A percentile compares a stretch with the other conserved stretches of the same genome.
These are phyloP conservation scores for Brachynemurus nebulosus DNA, from an alignment of 2,888 invertebrate species.

Conservation along the genomic window DNA sequence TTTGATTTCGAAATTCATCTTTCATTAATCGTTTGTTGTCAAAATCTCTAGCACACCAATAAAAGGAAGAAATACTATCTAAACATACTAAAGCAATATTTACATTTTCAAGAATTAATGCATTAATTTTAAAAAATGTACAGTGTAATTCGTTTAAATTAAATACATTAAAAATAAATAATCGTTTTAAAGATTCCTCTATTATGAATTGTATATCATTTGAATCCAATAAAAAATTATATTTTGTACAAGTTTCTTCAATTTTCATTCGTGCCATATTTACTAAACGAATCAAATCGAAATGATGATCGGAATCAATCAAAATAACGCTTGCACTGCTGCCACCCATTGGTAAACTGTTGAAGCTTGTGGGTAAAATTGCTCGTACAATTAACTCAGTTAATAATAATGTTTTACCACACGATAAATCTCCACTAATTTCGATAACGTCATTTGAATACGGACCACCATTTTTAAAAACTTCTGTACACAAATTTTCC, in stretches of 20 bases:
- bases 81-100: slow-evolving; percentile 33
- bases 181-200: slow-evolving; percentile 25
- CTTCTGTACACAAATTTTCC: slow-evolving; percentile 14
- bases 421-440: slow-evolving; percentile 32
- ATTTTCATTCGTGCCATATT: slow-evolving; percentile 27
- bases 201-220: slow-evolving; percentile 21
- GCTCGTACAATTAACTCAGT: slow-evolving; percentile 34
- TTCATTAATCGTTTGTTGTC: slow-evolving; percentile 8
- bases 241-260: slow-evolving; percentile 15
- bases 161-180: slow-evolving; percentile 30
- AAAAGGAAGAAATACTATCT: slow-evolving; percentile 37
- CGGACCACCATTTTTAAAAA: slow-evolving; percentile 25
- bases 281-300: slow-evolving; percentile 29
- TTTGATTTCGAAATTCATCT: slow-evolving; percentile 3
- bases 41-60: slow-evolving; percentile 28
- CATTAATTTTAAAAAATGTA: slow-evolving; percentile 28
- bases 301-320: slow-evolving; percentile 37
- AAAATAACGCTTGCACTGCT: slow-evolving; percentile 32
- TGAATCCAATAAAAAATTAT: too few relatives aligned
- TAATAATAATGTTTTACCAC: slow-evolving; percentile 35
- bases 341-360: slow-evolving; percentile 28
- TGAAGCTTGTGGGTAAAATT: slow-evolving; percentile 28
- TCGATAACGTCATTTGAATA: slow-evolving; percentile 32
- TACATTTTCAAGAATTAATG: slow-evolving; percentile 28
- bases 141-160: slow-evolving; percentile 27